These are phyloP conservation scores for Pelmatolapia mariae DNA, from an alignment of 2,113 vertebrate genomes.

Conservation along the genomic window DNA sequence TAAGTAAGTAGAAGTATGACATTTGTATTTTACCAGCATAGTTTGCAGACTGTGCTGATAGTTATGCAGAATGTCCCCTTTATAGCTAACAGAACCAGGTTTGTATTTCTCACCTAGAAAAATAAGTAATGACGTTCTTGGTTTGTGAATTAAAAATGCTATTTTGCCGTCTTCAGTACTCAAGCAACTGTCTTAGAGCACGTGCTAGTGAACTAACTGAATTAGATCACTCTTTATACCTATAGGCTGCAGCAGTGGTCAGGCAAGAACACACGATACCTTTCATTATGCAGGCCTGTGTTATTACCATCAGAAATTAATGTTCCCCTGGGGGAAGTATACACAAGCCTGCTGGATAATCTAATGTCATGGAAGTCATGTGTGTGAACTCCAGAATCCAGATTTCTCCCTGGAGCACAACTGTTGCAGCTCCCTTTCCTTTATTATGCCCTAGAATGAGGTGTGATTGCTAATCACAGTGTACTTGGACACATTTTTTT, in stretches of 20 bases:
- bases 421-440: neutral
- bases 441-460: neutral
- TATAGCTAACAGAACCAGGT: neutral
- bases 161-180: neutral
- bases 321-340: neutral
- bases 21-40: neutral
- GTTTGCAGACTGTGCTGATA: neutral
- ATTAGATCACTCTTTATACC: neutral
- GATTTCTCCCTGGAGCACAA: neutral
- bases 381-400: conserved; percentile 18
- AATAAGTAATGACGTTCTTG: neutral
- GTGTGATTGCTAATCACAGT: neutral
- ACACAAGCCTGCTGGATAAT: conserved; percentile 16
- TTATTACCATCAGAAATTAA: conserved; percentile 22
- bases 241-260: conserved; percentile 7
- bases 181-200: neutral
- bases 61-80: neutral
- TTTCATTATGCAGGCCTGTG: conserved; percentile 23
- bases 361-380: conserved; percentile 41
- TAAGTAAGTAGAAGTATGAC: neutral
- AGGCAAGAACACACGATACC: conserved; percentile 36
- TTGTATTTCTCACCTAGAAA: neutral
- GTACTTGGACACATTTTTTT: neutral
- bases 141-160: neutral
- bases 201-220: neutral